Base-by-base conservation (phyloP, 1,140 invertebrate genomes). In the Hormaphis cornu region DNA sequence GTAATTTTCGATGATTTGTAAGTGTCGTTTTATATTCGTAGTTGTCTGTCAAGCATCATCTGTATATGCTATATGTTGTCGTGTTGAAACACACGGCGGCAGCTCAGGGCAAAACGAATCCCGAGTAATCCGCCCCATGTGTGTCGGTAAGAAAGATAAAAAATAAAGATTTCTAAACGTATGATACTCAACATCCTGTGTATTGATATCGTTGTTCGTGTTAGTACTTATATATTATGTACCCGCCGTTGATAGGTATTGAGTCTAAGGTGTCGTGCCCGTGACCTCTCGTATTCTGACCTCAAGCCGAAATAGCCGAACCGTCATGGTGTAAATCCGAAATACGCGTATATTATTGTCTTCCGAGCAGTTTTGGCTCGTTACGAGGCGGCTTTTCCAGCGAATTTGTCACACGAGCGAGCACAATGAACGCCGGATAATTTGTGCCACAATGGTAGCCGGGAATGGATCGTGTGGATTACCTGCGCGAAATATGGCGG, bases 331-430 rank as follows among this genome's bases (percentile, higher is more conserved):
- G 18, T 48, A 48, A 63, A 22, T 46, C 24, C 59, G n/a, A n/a
- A n/a, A n/a, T n/a, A n/a, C n/a, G n/a, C n/a, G n/a, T n/a, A n/a
- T n/a, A n/a, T n/a, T n/a, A n/a, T n/a, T n/a, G n/a, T n/a, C n/a
- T n/a, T 22, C 59, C 26, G 42, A 44, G 18, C 42, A 33, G 42
- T 46, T 20, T 14, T 28, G 22, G 18, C 18, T 7, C 16, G 18
- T 18, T 22, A 50, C 18, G 18, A 10, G 10, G 16, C 18, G 24
- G n/a, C 22, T 28, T 46, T 63, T 30, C n/a, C 22, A 56, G 37
- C 18, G 24, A 30, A 63, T 63, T 63, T 63, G 59, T 63, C 59
- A 63, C 59, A 63, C 59, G 53, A 22, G 20, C 33, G 53, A n/a
- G n/a, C n/a, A n/a, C n/a, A n/a, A 22, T 8, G 12, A 22, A 56